Conservation (phyloP, 2,797 vertebrate species). For the Enteromius unitaeniatus region DNA sequence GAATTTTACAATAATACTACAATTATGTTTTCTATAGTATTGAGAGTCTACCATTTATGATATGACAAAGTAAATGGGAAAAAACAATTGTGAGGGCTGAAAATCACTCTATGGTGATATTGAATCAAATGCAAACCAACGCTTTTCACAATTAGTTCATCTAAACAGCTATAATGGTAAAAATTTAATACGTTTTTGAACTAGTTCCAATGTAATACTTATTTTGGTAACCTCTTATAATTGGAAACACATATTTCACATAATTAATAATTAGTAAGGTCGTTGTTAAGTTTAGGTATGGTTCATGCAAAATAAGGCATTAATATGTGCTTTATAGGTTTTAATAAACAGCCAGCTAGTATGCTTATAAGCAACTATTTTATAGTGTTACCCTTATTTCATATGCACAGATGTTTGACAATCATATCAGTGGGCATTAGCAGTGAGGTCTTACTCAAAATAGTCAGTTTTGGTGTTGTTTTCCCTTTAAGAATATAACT, state of each 20-base stretch:
- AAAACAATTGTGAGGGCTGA: too few relatives aligned
- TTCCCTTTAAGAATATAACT: neutral
- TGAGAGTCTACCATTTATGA: too few relatives aligned
- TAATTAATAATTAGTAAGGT: neutral
- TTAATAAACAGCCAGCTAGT: neutral
- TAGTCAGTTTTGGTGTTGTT: neutral
- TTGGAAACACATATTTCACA: neutral
- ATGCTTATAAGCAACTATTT: neutral
- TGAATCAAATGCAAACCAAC: too few relatives aligned
- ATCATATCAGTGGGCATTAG: neutral
- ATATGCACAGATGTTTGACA: neutral
- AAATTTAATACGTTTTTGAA: too few relatives aligned
- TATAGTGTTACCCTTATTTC: neutral
- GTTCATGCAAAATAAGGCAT: neutral
- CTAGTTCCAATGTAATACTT: too few relatives aligned
- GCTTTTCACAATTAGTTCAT: neutral
- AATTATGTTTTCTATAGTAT: too few relatives aligned
- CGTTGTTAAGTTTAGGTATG: neutral
- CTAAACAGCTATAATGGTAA: neutral
- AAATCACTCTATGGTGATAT: too few relatives aligned
- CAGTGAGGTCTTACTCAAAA: neutral
- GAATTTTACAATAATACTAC: too few relatives aligned
- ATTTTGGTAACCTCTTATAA: neutral
- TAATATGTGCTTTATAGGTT: neutral
- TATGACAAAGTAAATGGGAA: too few relatives aligned